Base-by-base conservation (phyloP, 2,888 invertebrate genomes). In the Parascotia fuliginaria region DNA sequence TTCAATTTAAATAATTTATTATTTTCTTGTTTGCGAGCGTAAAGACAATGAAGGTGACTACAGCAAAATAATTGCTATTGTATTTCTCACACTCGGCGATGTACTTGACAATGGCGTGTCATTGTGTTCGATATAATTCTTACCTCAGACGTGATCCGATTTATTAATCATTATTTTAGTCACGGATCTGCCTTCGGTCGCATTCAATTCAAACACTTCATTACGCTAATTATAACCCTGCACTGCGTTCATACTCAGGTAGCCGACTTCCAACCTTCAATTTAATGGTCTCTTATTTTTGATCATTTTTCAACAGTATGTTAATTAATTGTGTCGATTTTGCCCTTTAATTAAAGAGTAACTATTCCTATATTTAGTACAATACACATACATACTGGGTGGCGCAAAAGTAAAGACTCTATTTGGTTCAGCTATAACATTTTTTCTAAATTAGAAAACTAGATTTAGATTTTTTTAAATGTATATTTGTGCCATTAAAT, bases 111-210 rank as follows among this genome's bases (percentile, higher is more conserved):
- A 79, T 79, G 76, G 68, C 65, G 65, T 78, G 79, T 80, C 81
- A 82, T 79, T 78, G 77, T 73, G 72, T 60, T 74, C 70, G 73
- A 79, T 81, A 84, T 83, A 86, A 79, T 80, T 83, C 84, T 87
- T 85, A 83, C 82, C 81, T 81, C 83, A 74, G 70, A 85, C 86
- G 86, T 88, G 87, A 77, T 78, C 78, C 65, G 87, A 77, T 81
- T 85, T 75, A 78, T 80, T 83, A 82, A 86, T 81, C 75, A 70
- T 60, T 56, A 62, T 61, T 69, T 59, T 60, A 50, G 53, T 55
- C 53, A 60, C 69, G 61, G 68, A 65, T 72, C 73, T 73, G 76
- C 78, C 73, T 73, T 70, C 67, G 47, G 60, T 55, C 63, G 57
- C 47, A 49, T 49, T 55, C 40, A 11, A 49, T 49, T 55, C 38